These are phyloP conservation scores for Acanthis flammea DNA, from an alignment of 2,797 vertebrate genomes.

Conservation along the genomic window DNA sequence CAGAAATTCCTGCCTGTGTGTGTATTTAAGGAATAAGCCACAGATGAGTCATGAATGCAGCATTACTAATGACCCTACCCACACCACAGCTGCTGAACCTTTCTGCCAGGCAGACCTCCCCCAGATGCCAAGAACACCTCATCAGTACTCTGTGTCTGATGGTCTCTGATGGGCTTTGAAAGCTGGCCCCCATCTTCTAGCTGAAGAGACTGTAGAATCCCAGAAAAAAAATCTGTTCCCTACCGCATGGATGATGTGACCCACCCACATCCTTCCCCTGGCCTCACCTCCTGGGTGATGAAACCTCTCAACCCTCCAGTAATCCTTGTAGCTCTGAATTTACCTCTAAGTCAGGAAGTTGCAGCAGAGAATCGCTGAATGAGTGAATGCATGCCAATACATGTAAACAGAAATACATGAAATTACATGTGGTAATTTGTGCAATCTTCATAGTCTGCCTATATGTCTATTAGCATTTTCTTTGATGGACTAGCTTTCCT, in stretches of 20 bases:
- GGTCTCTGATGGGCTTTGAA: neutral
- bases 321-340: neutral
- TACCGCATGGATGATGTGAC: neutral
- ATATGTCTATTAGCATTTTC: neutral
- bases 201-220: neutral
- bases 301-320: neutral
- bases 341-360: neutral
- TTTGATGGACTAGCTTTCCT: slow-evolving; percentile 33
- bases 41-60: slow-evolving; percentile 54
- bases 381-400: neutral
- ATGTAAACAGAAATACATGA: neutral
- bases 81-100: slow-evolving; percentile 57
- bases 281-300: neutral
- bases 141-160: neutral
- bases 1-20: slow-evolving; percentile 15
- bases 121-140: slow-evolving; percentile 21
- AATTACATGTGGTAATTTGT: neutral
- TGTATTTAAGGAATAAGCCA: slow-evolving; percentile 50
- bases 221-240: neutral
- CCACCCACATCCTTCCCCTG: neutral
- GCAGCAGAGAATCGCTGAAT: neutral
- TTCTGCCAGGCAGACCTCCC: slow-evolving; percentile 26
- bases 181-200: neutral
- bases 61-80: slow-evolving; percentile 65
- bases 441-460: neutral